Base-by-base conservation (phyloP, 1,140 invertebrate species). In the Drosophila baimaii region DNA sequence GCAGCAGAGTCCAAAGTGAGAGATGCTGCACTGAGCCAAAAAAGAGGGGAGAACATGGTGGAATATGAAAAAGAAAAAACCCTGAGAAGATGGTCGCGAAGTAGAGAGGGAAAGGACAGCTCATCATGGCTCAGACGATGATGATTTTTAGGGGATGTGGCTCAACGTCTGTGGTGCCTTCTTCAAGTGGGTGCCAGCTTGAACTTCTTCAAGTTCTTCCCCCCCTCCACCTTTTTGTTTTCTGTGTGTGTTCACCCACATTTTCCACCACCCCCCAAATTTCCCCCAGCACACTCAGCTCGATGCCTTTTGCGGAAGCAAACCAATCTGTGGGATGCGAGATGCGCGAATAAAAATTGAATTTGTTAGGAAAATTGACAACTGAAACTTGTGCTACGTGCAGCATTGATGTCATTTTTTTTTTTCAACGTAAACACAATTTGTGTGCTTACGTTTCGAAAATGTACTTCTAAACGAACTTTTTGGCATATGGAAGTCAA, bases 151-250 rank as follows among this genome's bases (percentile, higher is more conserved):
- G 39, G 62, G 73, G 63, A 68, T 68, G 52, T 41, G 35, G 59
- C 51, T 39, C 23, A 75, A 12, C 51, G 58, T 56, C 71, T 65
- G 62, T 58, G 47, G 74, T 77, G 72, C 47, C 72, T 47, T 55
- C 47, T 69, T 77, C 51, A 70, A 77, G 75, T 77, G 75, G 57
- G 74, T 77, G 74, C 74, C 76, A 71, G 75, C 75, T 71, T 78
- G 52, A 78, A 71, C 49, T 78, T 47, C 47, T 58, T 63, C 46
- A 46, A 71, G 55, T 77, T 69, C 19, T 37, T 23, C 27, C 44
- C 54, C 41, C 7, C 19, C 33, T 23, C 27, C 44, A 46, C 41
- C 7, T 37, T 19, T 17, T 17, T 5, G 1, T 29, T 49, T 29
- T 8, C n/a, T 29, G 12, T 8, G 3, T 5, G 12, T 17, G 8